Evolutionary conservation across 2,888 invertebrate species (phyloP).

Genomic region (Drosophila hamatofila): DNA sequence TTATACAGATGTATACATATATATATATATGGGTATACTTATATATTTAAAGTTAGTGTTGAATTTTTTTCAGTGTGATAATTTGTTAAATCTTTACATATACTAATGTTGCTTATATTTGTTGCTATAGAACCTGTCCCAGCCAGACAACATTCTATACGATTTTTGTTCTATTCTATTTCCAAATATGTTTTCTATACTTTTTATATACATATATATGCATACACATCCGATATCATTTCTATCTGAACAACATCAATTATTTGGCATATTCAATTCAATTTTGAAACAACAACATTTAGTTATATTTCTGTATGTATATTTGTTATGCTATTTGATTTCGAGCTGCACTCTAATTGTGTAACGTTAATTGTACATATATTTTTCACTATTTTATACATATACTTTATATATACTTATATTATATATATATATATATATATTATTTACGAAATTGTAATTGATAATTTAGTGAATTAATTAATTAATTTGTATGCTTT

Average conservation of each 20-base stretch:
- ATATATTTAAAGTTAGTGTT: constrained; percentile 70
- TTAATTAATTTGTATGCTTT: constrained; percentile 48
- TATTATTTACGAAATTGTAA: constrained; percentile 50
- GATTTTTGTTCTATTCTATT: constrained; percentile 27
- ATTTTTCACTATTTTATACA: constrained; percentile 33
- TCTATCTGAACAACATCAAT: constrained; percentile 9
- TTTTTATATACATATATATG: constrained; percentile 8
- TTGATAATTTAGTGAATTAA: constrained; percentile 63
- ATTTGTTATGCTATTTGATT: constrained; percentile 44
- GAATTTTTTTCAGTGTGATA: constrained; percentile 81
- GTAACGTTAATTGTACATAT: constrained; percentile 61
- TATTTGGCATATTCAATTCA: constrained; percentile 21
- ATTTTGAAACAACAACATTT: constrained; percentile 11
- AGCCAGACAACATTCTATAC: constrained; percentile 22
- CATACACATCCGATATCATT: constrained; percentile 5
- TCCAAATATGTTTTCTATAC: constrained; percentile 30
- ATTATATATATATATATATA: constrained; percentile 9
- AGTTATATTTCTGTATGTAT: constrained; percentile 18
- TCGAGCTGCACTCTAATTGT: constrained; percentile 26
- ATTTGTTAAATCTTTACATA: constrained; percentile 74
- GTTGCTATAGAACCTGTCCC: constrained; percentile 56
- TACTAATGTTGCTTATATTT: constrained; percentile 64
- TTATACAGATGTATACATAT: constrained; percentile 8
- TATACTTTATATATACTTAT: constrained; percentile 1
- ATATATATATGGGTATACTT: constrained; percentile 33